These are phyloP conservation scores for Ophonus ardosiacus DNA, from an alignment of 2,888 invertebrate genomes.

Conservation along the genomic window DNA sequence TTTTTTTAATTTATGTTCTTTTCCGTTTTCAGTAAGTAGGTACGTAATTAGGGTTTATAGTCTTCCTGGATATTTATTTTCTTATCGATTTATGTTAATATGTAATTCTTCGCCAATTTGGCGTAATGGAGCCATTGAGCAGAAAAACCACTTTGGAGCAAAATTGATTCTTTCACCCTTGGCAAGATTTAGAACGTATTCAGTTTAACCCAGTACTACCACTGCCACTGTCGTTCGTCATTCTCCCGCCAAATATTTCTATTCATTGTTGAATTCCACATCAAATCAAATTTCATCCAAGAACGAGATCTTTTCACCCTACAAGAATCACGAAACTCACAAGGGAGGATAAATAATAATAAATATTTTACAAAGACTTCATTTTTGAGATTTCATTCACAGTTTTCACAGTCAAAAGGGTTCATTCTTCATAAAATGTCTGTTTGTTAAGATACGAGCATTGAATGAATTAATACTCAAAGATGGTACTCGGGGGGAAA, in stretches of 20 bases:
- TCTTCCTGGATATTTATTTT: neutral
- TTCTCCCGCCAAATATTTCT: constrained; percentile 37
- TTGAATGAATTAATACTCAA: too few species aligned
- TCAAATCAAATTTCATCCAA: constrained; percentile 19
- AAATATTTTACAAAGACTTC: neutral
- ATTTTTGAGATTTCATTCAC: neutral
- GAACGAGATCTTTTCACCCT: neutral
- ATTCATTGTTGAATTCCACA: constrained; percentile 15
- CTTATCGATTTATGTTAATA: constrained; percentile 28
- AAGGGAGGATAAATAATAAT: neutral
- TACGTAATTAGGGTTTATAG: neutral
- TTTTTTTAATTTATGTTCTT: neutral
- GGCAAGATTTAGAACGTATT: constrained; percentile 26
- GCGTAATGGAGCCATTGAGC: constrained; percentile 2
- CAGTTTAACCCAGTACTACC: neutral
- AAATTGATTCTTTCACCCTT: constrained; percentile 29
- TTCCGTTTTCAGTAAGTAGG: neutral
- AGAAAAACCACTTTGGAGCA: constrained; percentile 9
- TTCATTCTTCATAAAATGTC: neutral
- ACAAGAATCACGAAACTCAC: neutral
- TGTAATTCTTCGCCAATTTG: constrained; percentile 21
- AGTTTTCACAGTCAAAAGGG: neutral
- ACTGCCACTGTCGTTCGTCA: neutral
- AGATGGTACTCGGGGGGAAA: too few species aligned
- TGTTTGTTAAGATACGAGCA: neutral